A percentile compares a stretch with the other conserved stretches of the same genome.
phyloP scores from a whole-genome alignment of 2,888 invertebrate species.

The Drosophila kambysellisi region DNA sequence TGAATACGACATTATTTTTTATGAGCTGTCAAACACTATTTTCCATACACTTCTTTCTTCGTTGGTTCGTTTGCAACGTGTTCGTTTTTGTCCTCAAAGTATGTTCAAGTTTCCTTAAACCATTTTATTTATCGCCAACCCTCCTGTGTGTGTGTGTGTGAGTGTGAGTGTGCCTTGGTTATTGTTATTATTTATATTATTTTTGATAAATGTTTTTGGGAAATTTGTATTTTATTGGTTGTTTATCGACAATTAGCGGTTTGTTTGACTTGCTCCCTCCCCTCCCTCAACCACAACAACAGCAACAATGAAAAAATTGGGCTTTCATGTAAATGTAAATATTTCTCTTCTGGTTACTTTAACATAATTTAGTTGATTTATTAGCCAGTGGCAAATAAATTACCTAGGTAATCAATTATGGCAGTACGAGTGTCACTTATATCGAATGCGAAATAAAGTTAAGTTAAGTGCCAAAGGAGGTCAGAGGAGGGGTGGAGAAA shows the following conservation, averaged over 20 bases:
- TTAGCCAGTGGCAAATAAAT: conserved; percentile 33
- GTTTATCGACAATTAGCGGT: conserved; percentile 80
- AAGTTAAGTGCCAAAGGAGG: not conserved
- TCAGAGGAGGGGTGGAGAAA: not conserved
- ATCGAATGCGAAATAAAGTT: conserved; percentile 2
- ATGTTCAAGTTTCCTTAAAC: conserved; percentile 70
- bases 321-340: conserved; percentile 52
- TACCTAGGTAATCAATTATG: conserved; percentile 41
- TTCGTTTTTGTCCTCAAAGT: conserved; percentile 18
- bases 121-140: conserved; percentile 71
- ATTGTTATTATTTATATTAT: conserved; percentile 79
- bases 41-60: conserved; percentile 74
- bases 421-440: not conserved
- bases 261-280: conserved; percentile 59
- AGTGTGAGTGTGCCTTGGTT: conserved; percentile 49
- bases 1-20: conserved; percentile 81
- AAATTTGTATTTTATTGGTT: conserved; percentile 80
- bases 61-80: conserved; percentile 8
- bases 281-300: not conserved
- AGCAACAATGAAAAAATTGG: conserved; percentile 9
- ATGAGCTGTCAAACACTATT: conserved; percentile 83
- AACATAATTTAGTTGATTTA: conserved; percentile 61
- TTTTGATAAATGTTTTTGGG: conserved; percentile 78
- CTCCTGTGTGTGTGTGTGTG: conserved; percentile 19
- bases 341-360: conserved; percentile 34